Base-by-base conservation (phyloP, 2,888 invertebrate genomes). In the Lordiphosa fenestrarum region DNA sequence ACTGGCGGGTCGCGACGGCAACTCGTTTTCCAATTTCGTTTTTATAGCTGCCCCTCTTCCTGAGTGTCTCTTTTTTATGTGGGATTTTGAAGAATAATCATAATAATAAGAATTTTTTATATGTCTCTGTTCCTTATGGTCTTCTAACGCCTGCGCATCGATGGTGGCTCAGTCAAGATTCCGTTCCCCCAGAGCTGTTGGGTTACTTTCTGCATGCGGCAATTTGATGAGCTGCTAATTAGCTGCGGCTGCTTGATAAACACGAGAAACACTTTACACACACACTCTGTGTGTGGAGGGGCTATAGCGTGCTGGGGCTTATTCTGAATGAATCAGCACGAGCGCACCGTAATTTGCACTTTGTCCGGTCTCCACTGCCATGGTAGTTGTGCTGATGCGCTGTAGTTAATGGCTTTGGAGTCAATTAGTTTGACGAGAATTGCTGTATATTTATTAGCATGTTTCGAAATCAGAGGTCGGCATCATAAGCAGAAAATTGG, bases 191-290 rank as follows among this genome's bases (percentile, higher is more conserved):
- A 12, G 21, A 37, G 59, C 50, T 39, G 39, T 59, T 66, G 59
- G 48, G 37, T 66, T 60, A 48, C 50, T 67, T 75, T 65, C 69
- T 76, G 71, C 81, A 76, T 76, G 50, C 57, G 64, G 66, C 84
- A 76, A 65, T 69, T 73, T 78, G 84, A 78, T 81, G 77, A 84
- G 84, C 84, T 84, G 77, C 77, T 78, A 78, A 78, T 78, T 78
- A 78, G 65, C 73, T 52, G 36, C 61, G 66, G 51, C 60, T 66
- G 60, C 63, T 50, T 51, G 52, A 37, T 54, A 54, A 47, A 53
- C 81, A 52, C 61, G 54, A 55, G 56, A 69, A 55, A 46, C 50
- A 71, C 63, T 44, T 60, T 53, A 55, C 47, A 30, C 64, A 44
- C 38, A 49, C 54, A 52, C 25, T 30, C 15, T 41, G 19, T 4